Percentiles rank a stretch among this genome's conserved stretches.
phyloP scores from a whole-genome alignment of 2,113 vertebrate genomes.

The Calonectris borealis region DNA sequence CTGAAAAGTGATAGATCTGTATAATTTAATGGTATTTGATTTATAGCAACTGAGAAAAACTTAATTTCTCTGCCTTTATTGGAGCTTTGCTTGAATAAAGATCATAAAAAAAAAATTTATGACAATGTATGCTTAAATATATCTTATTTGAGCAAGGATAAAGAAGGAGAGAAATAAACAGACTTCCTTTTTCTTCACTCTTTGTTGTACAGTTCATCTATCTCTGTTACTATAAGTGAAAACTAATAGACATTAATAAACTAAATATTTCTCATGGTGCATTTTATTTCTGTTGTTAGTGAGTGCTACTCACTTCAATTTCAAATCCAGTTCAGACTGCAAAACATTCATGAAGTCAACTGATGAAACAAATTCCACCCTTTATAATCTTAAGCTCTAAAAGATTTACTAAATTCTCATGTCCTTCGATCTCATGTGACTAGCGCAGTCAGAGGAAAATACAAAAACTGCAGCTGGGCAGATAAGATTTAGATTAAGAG shows the following conservation, averaged over 20 bases:
- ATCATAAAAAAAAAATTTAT: neutral
- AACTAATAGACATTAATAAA: neutral
- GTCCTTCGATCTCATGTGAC: conserved; percentile 12
- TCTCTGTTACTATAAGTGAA: neutral
- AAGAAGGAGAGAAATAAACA: neutral
- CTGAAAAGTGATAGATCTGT: neutral
- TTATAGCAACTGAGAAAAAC: neutral
- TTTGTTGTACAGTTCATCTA: neutral
- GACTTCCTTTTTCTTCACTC: neutral
- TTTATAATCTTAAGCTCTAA: conserved; percentile 42
- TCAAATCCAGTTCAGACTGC: conserved; percentile 11
- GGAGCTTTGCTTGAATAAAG: neutral
- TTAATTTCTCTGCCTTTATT: neutral
- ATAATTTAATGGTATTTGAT: neutral
- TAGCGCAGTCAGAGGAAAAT: conserved; percentile 25
- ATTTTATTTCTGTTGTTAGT: neutral
- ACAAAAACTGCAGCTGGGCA: conserved; percentile 32
- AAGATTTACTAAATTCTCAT: conserved; percentile 41
- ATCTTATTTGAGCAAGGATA: neutral
- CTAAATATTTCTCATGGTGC: neutral
- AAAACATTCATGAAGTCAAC: conserved; percentile 3
- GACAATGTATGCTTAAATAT: neutral
- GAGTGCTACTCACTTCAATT: neutral
- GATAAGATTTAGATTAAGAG: conserved; percentile 56
- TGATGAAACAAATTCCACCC: neutral